Percentiles rank a stretch among this genome's conserved stretches.
Evolutionary conservation across 2,888 invertebrate genomes (phyloP).

Genomic region (Tetranychus piercei): DNA sequence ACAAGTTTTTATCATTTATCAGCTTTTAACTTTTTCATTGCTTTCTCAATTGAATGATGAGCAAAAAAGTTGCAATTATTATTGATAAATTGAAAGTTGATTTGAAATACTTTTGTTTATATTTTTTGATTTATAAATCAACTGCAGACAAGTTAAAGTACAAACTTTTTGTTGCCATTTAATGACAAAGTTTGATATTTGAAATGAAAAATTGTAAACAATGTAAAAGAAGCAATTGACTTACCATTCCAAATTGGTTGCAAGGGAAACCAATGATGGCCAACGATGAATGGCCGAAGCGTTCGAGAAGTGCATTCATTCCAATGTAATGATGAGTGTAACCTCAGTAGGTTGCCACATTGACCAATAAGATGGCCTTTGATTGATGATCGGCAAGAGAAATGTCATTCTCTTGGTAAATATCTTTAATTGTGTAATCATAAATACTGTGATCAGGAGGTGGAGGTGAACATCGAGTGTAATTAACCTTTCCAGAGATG

Average conservation of each 20-base stretch:
- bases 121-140: background rate
- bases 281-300: slow-evolving; percentile 30
- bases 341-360: slow-evolving; percentile 38
- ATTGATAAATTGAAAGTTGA: no score
- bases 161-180: background rate
- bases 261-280: slow-evolving; percentile 36
- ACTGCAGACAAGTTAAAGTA: background rate
- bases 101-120: no score
- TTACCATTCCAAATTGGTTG: slow-evolving; percentile 35
- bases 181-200: background rate
- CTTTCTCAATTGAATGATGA: no score
- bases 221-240: slow-evolving; percentile 17
- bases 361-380: slow-evolving; percentile 33
- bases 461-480: background rate
- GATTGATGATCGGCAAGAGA: slow-evolving; percentile 24
- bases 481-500: background rate
- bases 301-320: slow-evolving; percentile 36
- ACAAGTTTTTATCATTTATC: no score
- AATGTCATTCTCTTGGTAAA: slow-evolving; percentile 9
- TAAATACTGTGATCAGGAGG: slow-evolving; percentile 2
- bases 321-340: slow-evolving; percentile 35
- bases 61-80: no score
- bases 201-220: background rate
- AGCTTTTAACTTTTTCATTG: no score
- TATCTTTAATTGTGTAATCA: background rate